phyloP scores from a whole-genome alignment of 1,140 invertebrate genomes.

The Epicauta chinensis region DNA sequence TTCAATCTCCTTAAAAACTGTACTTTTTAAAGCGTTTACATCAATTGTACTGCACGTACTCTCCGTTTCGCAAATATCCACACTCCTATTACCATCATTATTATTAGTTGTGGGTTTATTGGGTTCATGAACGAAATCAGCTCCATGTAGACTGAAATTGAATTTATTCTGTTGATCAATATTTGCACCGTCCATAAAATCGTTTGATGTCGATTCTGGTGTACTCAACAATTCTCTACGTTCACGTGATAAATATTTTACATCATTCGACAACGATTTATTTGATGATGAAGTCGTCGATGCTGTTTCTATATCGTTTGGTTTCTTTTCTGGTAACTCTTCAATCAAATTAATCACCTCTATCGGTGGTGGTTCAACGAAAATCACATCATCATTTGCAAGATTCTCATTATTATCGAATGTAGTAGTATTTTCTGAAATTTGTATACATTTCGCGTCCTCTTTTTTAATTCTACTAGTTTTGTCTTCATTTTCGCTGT shows the following conservation, averaged over 20 bases:
- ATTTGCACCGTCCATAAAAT: constrained; percentile 24
- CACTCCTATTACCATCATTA: not conserved
- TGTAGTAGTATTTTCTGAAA: not conserved
- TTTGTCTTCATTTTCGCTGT: constrained; percentile 9
- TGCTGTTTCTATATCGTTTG: not conserved
- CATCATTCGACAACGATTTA: not conserved
- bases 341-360: constrained; percentile 25
- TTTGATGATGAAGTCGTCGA: not conserved
- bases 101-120: constrained; percentile 12
- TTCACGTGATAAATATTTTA: constrained; percentile 3
- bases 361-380: constrained; percentile 25
- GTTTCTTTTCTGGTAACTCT: not conserved
- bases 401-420: not conserved
- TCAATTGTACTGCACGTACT: constrained; percentile 34
- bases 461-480: not conserved
- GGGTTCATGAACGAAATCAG: constrained; percentile 27
- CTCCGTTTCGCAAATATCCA: constrained; percentile 32
- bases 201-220: constrained; percentile 29
- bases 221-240: constrained; percentile 16
- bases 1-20: constrained; percentile 32
- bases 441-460: not conserved
- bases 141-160: constrained; percentile 33
- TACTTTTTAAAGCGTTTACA: constrained; percentile 21
- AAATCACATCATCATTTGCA: constrained; percentile 28
- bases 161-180: constrained; percentile 21